Evolutionary conservation across 1,140 invertebrate species (phyloP).

Genomic region (Steinernema khuongi): DNA sequence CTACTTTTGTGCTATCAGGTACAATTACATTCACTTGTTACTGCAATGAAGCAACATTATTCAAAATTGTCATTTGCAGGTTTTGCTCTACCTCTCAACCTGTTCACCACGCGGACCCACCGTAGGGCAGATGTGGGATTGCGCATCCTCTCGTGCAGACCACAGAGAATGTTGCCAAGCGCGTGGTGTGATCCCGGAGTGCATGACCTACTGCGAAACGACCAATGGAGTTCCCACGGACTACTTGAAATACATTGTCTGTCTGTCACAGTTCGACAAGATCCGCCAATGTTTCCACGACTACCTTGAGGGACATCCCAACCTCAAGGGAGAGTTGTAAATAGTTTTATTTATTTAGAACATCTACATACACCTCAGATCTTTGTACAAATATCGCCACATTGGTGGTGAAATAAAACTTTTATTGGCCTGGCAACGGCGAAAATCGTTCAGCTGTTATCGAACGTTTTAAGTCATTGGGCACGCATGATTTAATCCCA

Average conservation of each 20-base stretch:
- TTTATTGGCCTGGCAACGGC: too few relatives aligned
- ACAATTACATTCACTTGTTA: too few relatives aligned
- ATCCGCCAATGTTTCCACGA: conserved; percentile 54
- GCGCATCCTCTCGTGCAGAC: conserved; percentile 35
- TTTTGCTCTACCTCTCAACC: conserved; percentile 43
- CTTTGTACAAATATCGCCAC: too few relatives aligned
- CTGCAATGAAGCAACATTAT: too few relatives aligned
- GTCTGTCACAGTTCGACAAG: conserved; percentile 55
- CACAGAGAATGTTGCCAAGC: conserved; percentile 32
- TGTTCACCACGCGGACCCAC: conserved; percentile 41
- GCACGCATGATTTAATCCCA: too few relatives aligned
- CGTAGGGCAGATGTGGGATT: conserved; percentile 41
- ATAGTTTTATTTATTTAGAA: too few relatives aligned
- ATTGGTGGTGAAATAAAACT: too few relatives aligned
- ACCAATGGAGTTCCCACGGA: conserved; percentile 58
- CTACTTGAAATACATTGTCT: conserved; percentile 52
- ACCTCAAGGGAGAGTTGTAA: conserved; percentile 55
- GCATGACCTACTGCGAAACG: conserved; percentile 53
- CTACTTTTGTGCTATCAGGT: too few relatives aligned
- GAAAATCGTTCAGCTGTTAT: too few relatives aligned
- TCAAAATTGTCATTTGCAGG: too few relatives aligned
- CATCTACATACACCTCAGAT: too few relatives aligned
- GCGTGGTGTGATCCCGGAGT: conserved; percentile 31
- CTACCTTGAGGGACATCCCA: conserved; percentile 49
- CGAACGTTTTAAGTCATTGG: too few relatives aligned